Percentiles rank a stretch among this genome's conserved stretches.
These are phyloP conservation scores for Eleutherodactylus coqui DNA, from an alignment of 2,797 vertebrate genomes.

Conservation along the genomic window DNA sequence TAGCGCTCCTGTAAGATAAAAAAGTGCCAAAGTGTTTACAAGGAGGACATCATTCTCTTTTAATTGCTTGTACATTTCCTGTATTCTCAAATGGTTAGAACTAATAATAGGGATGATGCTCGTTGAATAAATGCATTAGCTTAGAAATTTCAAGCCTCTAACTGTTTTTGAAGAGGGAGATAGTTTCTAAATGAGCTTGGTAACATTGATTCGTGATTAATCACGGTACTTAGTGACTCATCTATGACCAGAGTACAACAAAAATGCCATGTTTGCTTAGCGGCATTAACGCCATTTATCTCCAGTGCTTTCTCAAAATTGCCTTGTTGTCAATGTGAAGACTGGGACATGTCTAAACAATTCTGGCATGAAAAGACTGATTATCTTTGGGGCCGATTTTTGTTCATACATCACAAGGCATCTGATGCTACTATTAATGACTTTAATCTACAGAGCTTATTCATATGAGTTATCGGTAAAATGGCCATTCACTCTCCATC, in stretches of 20 bases:
- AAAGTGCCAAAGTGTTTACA: slow-evolving; percentile 74
- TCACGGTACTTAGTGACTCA: slow-evolving; percentile 79
- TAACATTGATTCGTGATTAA: slow-evolving; percentile 81
- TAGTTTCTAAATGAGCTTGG: slow-evolving; percentile 76
- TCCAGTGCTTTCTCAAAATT: slow-evolving; percentile 72
- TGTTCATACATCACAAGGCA: slow-evolving; percentile 43
- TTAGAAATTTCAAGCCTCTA: slow-evolving; percentile 75
- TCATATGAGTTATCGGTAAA: slow-evolving; percentile 29
- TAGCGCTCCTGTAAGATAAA: slow-evolving; percentile 71
- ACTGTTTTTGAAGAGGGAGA: slow-evolving; percentile 72
- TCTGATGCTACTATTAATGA: slow-evolving; percentile 43
- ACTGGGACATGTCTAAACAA: slow-evolving; percentile 66
- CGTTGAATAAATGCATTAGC: slow-evolving; percentile 78
- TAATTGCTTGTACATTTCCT: slow-evolving; percentile 79
- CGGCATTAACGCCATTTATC: slow-evolving; percentile 77
- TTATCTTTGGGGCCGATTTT: slow-evolving; percentile 54
- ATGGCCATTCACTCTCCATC: slow-evolving; percentile 30
- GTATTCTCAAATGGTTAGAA: slow-evolving; percentile 69
- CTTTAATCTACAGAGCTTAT: slow-evolving; percentile 49
- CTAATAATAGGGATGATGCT: slow-evolving; percentile 73
- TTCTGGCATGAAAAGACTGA: slow-evolving; percentile 63
- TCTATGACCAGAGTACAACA: slow-evolving; percentile 75
- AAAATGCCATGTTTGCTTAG: slow-evolving; percentile 78
- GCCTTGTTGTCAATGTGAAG: slow-evolving; percentile 72
- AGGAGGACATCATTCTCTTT: slow-evolving; percentile 73